Percentiles rank a stretch among this genome's conserved stretches.
These are phyloP conservation scores for Drosophila truncata DNA, from an alignment of 1,140 invertebrate genomes.

Conservation along the genomic window DNA sequence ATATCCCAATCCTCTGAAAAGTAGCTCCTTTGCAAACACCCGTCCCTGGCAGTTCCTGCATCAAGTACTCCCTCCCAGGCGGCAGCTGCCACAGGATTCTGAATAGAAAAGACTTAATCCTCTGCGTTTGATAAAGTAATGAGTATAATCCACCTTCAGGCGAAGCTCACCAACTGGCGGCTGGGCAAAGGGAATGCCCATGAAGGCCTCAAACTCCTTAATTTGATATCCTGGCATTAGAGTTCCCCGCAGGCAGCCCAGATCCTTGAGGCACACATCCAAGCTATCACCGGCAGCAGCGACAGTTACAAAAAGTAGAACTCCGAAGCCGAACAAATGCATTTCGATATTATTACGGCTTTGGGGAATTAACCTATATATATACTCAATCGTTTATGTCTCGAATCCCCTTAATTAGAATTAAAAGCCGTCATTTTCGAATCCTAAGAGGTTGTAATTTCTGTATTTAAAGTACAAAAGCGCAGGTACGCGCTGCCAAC, in stretches of 20 bases:
- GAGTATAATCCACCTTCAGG: slow-evolving; percentile 47
- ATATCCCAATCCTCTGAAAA: slow-evolving; percentile 14
- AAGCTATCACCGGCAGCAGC: slow-evolving; percentile 30
- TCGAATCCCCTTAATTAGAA: not conserved
- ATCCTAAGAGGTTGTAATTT: slow-evolving; percentile 53
- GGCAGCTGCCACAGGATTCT: slow-evolving; percentile 66
- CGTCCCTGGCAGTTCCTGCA: slow-evolving; percentile 41
- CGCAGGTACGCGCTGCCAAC: slow-evolving; percentile 57
- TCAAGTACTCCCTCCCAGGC: slow-evolving; percentile 54
- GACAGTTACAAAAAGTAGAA: not conserved
- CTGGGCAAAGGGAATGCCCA: slow-evolving; percentile 79
- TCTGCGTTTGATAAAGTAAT: too few relatives aligned
- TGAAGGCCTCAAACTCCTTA: slow-evolving; percentile 64
- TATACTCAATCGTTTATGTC: not conserved
- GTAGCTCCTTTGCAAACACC: slow-evolving; percentile 69
- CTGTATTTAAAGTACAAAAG: slow-evolving; percentile 56
- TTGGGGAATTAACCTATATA: not conserved
- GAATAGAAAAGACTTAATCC: not conserved
- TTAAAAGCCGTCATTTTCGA: slow-evolving; percentile 29
- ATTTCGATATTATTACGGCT: not conserved
- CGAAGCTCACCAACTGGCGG: slow-evolving; percentile 68
- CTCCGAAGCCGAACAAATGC: not conserved
- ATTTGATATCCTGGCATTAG: slow-evolving; percentile 49
- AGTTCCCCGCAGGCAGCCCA: slow-evolving; percentile 66
- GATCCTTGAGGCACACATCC: slow-evolving; percentile 63